Base-by-base conservation (phyloP, 2,113 vertebrate genomes). In the Struthio camelus region DNA sequence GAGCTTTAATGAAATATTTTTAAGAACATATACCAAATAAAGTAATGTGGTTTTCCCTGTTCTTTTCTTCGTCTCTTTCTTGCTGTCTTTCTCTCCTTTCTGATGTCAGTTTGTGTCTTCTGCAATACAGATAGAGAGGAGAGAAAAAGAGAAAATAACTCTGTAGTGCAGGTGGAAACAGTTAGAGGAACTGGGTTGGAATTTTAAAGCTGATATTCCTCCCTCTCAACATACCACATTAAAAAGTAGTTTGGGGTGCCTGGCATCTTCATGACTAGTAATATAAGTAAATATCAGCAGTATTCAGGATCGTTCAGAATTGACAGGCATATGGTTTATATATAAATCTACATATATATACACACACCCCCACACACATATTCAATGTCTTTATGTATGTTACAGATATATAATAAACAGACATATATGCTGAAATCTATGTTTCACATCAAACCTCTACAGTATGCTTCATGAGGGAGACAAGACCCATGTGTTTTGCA, bases 401-500 rank as follows among this genome's bases (percentile, higher is more conserved):
- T 82, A 94, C 72, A 65, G 85, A 90, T 83, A 58, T 69, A 92
- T 92, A 94, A 90, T 94, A 96, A 87, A 85, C 91, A 95, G 93
- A 97, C 95, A 97, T 97, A 97, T 94, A 98, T 97, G 95, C 96
- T 97, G 96, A 97, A 97, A 98, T 97, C 96, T 96, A 94, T 97
- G 96, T 98, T 98, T 98, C 98, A 97, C 98, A 99, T 99, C 98
- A 98, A 98, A 98, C 97, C 98, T 98, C 98, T 98, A 97, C 98
- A 98, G 98, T 98, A 99, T 99, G 99, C 99, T 99, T 99, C 98
- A 99, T 97, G 97, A 98, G 97, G 98, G 98, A 98, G 98, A 99
- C 98, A 98, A 98, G 98, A 99, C 98, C 98, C 98, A 99, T 98
- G 99, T 99, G 99, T 99, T 99, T 99, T 98, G 98, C 97, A 98